Base-by-base conservation (phyloP, 2,888 invertebrate genomes). In the Gari tellinella region DNA sequence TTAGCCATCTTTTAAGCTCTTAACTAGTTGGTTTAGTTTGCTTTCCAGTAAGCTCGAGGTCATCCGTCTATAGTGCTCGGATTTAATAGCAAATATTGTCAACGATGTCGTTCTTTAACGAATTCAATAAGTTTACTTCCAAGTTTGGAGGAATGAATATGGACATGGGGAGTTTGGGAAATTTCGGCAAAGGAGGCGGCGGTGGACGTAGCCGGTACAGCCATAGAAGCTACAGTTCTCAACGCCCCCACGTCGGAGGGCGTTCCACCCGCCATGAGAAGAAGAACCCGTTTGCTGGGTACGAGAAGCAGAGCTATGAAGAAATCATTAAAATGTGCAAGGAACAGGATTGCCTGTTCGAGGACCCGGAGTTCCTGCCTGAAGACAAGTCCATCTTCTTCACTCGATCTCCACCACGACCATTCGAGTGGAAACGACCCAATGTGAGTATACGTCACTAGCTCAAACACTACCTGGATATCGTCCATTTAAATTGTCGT, bases 391-490 rank as follows among this genome's bases (percentile, higher is more conserved):
- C 96, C 56, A 94, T 98, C 46, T 97, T 95, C 93, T 99, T 95
- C 93, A 97, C 97, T 90, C 95, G 95, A 86, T 93, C 95, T 26
- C 95, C 97, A n/a, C 96, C 96, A 84, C 94, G 96, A 79, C 94
- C 95, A 25, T 95, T 98, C 85, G 96, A 97, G 92, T 99, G 99
- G 99, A 94, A 95, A 85, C 94, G 99, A 81, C 99, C 99, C 21
- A 94, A 94, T 55, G 92, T 92, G 79, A 88, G 91, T 86, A n/a
- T 38, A n/a, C n/a, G n/a, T n/a, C n/a, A n/a, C n/a, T n/a, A n/a
- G n/a, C n/a, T n/a, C n/a, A n/a, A n/a, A n/a, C n/a, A n/a, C n/a
- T n/a, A n/a, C n/a, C n/a, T n/a, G n/a, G n/a, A n/a, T n/a, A n/a
- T n/a, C n/a, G n/a, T n/a, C n/a, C n/a, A n/a, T n/a, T n/a, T n/a